These are phyloP conservation scores for Bellardia pandia DNA, from an alignment of 2,888 invertebrate genomes.

Conservation along the genomic window DNA sequence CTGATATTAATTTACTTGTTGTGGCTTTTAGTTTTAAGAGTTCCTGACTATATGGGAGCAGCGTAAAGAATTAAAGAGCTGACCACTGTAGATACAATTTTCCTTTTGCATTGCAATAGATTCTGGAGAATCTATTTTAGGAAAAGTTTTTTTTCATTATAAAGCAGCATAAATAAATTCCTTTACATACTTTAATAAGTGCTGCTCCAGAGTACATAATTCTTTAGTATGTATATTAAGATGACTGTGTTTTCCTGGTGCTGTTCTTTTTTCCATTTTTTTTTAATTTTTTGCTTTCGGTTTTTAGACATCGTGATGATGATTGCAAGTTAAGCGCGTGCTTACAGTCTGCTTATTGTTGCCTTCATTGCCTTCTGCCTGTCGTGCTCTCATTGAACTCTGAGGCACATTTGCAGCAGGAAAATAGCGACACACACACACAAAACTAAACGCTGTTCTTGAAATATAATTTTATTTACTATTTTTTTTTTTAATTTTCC, in stretches of 20 bases:
- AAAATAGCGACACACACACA: slow-evolving; percentile 23
- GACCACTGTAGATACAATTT: too few species aligned
- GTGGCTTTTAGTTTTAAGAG: too few species aligned
- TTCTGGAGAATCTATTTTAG: too few species aligned
- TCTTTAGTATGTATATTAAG: slow-evolving; percentile 17
- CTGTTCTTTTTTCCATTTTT: background rate
- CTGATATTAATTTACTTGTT: too few species aligned
- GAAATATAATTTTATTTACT: slow-evolving; percentile 40
- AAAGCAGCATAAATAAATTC: background rate
- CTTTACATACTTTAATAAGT: slow-evolving; percentile 15
- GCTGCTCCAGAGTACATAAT: slow-evolving; percentile 1
- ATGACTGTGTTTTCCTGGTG: slow-evolving; percentile 38
- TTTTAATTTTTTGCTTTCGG: background rate
- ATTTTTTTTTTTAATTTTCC: slow-evolving; percentile 27
- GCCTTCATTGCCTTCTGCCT: slow-evolving; percentile 60
- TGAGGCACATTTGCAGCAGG: slow-evolving; percentile 67
- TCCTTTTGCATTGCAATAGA: too few species aligned
- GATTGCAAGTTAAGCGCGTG: slow-evolving; percentile 73
- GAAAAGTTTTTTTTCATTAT: too few species aligned
- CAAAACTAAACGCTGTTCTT: slow-evolving; percentile 53
- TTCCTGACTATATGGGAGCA: too few species aligned
- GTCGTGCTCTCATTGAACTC: slow-evolving; percentile 73
- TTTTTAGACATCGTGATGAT: slow-evolving; percentile 70
- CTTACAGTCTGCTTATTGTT: slow-evolving; percentile 67
- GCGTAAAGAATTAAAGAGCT: too few species aligned